Evolutionary conservation across 2,888 invertebrate genomes (phyloP), one percentile per base, ranked within the genome.

Genomic region (Pachycephus smyrnensis): DNA sequence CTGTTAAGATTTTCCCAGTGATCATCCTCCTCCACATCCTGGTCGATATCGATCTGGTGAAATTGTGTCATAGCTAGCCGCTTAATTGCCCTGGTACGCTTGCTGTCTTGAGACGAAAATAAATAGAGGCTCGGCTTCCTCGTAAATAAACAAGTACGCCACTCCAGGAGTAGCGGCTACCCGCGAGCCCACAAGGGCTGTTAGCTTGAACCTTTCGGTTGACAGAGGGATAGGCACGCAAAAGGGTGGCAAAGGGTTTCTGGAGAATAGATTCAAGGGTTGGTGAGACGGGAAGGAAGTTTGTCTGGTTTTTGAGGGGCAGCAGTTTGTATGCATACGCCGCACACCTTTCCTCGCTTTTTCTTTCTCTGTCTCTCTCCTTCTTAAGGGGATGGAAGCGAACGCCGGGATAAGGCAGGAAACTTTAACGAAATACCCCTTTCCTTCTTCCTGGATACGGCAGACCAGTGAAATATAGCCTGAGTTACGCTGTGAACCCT

Each of bases 141-240:
- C 81, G 82, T 82, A 84, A 84, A 84, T 84, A 85, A 86, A 83
- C 82, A 80, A 71, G 77, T 76, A 77, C 74, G 79, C 80, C 81
- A 81, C 82, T 85, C 79, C 80, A 83, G 80, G 76, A 79, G 79
- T 76, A 74, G 76, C 77, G 77, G 75, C 35, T 76, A 78, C 40
- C 79, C 80, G 79, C 78, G 76, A 78, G 76, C 73, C 55, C 79
- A 69, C 80, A 82, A 85, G 84, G 82, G 82, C 77, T 81, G 83
- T 84, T 84, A 84, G 82, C 69, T 83, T 76, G 76, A 81, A 81
- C 79, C 79, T 83, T 83, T 79, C 75, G 79, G 80, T 81, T 82
- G 83, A 82, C 82, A 80, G 80, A 55, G 55, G 81, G 81, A 76
- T 76, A 77, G 76, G 75, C 77, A 55, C 73, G 77, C 37, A 73